A percentile compares a stretch with the other conserved stretches of the same genome.
Conservation (phyloP, 2,888 invertebrate species). For the Cephus runcator region DNA sequence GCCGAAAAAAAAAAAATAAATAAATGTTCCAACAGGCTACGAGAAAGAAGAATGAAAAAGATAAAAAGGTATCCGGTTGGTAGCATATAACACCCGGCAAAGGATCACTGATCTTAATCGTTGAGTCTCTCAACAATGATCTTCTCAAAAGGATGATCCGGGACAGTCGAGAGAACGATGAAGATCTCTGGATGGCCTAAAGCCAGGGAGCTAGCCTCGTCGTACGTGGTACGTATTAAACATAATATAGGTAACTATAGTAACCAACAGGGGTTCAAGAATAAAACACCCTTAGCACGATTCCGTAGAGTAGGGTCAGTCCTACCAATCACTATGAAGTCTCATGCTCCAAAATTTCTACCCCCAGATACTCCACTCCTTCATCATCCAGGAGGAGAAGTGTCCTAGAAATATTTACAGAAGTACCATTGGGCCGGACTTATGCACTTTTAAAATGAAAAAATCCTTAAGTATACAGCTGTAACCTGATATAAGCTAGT, state of each 20-base stretch:
- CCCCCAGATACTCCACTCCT: neutral
- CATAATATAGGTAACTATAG: neutral
- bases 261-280: neutral
- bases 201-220: neutral
- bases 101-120: conserved; percentile 57
- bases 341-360: neutral
- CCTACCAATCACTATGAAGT: neutral
- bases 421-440: neutral
- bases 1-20: neutral
- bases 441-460: neutral
- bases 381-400: neutral
- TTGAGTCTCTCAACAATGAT: conserved; percentile 52
- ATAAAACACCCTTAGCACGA: neutral
- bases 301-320: neutral
- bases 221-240: neutral
- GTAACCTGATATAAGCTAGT: neutral
- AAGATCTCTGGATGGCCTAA: conserved; percentile 25
- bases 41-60: conserved; percentile 23
- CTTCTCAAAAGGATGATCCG: conserved; percentile 58
- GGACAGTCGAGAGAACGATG: conserved; percentile 41
- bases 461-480: neutral
- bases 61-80: conserved; percentile 28
- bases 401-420: neutral
- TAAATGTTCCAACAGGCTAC: neutral
- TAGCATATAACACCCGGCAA: conserved; percentile 26